Evolutionary conservation across 2,888 invertebrate species (phyloP).

Genomic region (Campoplex capitator): DNA sequence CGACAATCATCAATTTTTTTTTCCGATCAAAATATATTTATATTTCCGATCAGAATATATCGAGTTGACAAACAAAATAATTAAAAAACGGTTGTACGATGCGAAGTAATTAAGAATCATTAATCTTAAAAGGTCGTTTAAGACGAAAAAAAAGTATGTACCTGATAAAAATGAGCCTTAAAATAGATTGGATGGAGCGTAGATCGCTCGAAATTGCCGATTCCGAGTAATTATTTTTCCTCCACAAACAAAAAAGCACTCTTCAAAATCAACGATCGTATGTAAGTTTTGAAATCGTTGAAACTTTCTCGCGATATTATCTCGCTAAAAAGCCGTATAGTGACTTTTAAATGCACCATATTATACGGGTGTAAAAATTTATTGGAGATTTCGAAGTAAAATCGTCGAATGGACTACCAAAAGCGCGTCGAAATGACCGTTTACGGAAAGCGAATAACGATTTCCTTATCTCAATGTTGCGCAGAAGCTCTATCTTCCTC

Average conservation of each 20-base stretch:
- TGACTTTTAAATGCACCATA: slow-evolving; percentile 48
- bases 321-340: slow-evolving; percentile 36
- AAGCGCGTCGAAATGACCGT: slow-evolving; percentile 65
- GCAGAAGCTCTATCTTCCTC: slow-evolving; percentile 26
- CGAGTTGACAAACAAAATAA: too few species aligned
- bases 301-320: slow-evolving; percentile 49
- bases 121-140: not conserved
- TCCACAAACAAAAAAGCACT: not conserved
- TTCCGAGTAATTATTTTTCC: slow-evolving; percentile 2
- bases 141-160: not conserved
- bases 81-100: not conserved
- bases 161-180: slow-evolving; percentile 10
- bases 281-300: slow-evolving; percentile 20
- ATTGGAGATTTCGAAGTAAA: slow-evolving; percentile 66
- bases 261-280: slow-evolving; percentile 17
- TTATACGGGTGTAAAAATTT: slow-evolving; percentile 20
- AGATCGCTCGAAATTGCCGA: slow-evolving; percentile 10
- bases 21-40: too few species aligned
- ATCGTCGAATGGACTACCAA: slow-evolving; percentile 59
- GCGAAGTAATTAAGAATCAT: not conserved
- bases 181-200: not conserved
- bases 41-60: too few species aligned
- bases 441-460: slow-evolving; percentile 72
- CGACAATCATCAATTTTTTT: too few species aligned
- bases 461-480: slow-evolving; percentile 71